Base-by-base conservation (phyloP, 2,888 invertebrate species). In the Cetonia aurata region DNA sequence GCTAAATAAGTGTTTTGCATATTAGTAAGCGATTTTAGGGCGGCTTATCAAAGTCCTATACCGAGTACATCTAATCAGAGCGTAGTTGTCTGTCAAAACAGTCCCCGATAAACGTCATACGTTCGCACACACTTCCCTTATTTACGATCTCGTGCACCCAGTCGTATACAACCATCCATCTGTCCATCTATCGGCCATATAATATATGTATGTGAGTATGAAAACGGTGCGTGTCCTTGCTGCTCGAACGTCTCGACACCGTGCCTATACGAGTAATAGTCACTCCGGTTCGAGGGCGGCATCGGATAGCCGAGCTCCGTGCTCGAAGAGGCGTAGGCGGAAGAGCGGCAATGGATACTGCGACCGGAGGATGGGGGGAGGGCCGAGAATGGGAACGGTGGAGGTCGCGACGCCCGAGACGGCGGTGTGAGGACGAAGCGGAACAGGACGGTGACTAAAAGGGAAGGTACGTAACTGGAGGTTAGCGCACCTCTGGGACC, bases 401-500 rank as follows among this genome's bases (percentile, higher is more conserved):
- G 48, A 41, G 65, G 13, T 48, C 50, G 48, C 65, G 46, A 10
- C 65, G 13, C 41, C 10, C 9, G 44, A 10, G 8, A 19, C 44
- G 17, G 19, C 15, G 60, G 60, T 33, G 44, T 15, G 50, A 37
- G 52, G 62, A 46, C n/a, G 17, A 31, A 33, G 50, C 17, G 50
- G 62, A 65, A 50, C 62, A 52, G 71, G 62, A 67, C 68, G 79
- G 79, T 79, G 79, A 79, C 83, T 84, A 83, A 84, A 83, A 84
- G 83, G 82, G 83, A 84, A 83, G 81, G 82, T 83, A 81, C 81
- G 83, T 84, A 84, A 83, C 82, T 77, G 82, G 80, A 84, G 83
- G 84, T 84, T 84, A 84, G 83, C 80, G 81, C 80, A 83, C 84
- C 84, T 82, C 76, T 75, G 84, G 84, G 85, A 84, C 81, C 77